Conservation (phyloP, 2,113 vertebrate genomes). For the Istiophorus platypterus region DNA sequence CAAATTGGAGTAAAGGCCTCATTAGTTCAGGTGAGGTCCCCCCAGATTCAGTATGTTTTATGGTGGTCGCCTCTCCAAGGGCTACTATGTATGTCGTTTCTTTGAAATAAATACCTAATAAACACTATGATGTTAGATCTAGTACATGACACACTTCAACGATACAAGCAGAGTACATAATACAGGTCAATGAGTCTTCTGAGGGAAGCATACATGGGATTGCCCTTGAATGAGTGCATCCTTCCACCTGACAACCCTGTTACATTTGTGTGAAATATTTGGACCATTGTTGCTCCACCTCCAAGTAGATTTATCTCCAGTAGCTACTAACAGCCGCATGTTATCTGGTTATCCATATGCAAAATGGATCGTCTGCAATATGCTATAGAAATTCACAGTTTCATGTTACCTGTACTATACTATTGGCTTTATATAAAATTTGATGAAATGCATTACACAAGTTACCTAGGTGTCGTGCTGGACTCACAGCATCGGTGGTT, state of each 20-base stretch:
- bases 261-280: background rate
- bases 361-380: background rate
- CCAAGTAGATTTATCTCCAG: background rate
- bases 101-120: background rate
- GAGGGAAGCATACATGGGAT: background rate
- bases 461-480: slow-evolving; percentile 7
- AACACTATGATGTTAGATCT: background rate
- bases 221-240: slow-evolving; percentile 6
- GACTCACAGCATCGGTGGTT: slow-evolving; percentile 22
- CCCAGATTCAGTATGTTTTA: background rate
- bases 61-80: slow-evolving; percentile 21
- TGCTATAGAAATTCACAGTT: background rate
- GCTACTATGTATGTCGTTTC: background rate
- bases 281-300: background rate
- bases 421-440: background rate
- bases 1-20: slow-evolving; percentile 68
- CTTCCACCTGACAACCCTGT: background rate
- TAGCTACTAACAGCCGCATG: background rate
- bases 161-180: background rate
- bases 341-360: background rate
- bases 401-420: background rate
- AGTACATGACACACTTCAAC: background rate
- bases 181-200: background rate
- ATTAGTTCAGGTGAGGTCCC: slow-evolving; percentile 68
- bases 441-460: background rate